These are phyloP conservation scores for Emydocephalus ijimae DNA, from an alignment of 2,113 vertebrate species.

Conservation along the genomic window DNA sequence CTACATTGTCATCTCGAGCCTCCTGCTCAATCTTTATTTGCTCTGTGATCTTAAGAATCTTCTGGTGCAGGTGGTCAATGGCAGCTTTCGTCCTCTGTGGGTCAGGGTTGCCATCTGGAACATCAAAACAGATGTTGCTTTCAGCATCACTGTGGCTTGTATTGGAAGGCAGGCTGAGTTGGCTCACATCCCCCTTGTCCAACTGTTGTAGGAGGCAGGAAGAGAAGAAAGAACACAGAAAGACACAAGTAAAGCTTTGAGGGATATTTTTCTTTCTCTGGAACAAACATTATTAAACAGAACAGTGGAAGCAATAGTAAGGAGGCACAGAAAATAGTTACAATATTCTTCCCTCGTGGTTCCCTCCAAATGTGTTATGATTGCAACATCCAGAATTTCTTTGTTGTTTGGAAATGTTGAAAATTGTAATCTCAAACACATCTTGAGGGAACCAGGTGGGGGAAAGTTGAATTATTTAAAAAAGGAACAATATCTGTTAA, in stretches of 20 bases:
- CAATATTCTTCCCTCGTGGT: not conserved
- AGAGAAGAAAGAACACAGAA: not conserved
- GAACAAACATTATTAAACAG: not conserved
- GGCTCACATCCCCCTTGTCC: slow-evolving; percentile 88
- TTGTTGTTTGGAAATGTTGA: not conserved
- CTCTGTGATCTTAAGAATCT: slow-evolving; percentile 97
- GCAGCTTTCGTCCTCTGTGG: slow-evolving; percentile 88
- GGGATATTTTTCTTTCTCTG: not conserved
- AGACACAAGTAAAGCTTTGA: not conserved
- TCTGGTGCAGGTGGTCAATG: slow-evolving; percentile 96
- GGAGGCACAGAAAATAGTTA: not conserved
- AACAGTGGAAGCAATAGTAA: not conserved
- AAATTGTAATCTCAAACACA: not conserved
- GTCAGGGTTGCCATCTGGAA: slow-evolving; percentile 78
- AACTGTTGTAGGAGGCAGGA: slow-evolving; percentile 66
- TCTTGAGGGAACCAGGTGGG: not conserved
- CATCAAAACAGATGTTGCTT: slow-evolving; percentile 84
- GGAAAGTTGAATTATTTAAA: not conserved
- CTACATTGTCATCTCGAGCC: slow-evolving; percentile 95
- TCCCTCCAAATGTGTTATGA: not conserved
- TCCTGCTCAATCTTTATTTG: slow-evolving; percentile 98
- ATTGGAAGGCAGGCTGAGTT: slow-evolving; percentile 76
- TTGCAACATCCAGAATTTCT: not conserved
- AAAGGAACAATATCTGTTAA: not conserved
- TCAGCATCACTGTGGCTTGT: slow-evolving; percentile 84